Conservation (phyloP, 2,888 invertebrate species). For the Lacanobia oleracea region DNA sequence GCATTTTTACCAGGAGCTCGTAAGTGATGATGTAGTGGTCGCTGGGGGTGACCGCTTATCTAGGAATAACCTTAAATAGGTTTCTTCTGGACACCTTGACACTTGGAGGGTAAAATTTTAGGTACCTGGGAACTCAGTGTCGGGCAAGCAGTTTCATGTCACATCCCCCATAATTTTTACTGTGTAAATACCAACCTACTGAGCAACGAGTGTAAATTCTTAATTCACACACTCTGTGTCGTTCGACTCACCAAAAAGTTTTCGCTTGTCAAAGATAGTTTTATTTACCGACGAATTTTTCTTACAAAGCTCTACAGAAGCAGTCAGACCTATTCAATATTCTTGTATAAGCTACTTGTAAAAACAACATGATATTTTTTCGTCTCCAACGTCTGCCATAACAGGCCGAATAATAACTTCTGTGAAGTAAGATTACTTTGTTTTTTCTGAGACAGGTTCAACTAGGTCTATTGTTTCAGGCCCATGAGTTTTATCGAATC, state of each 20-base stretch:
- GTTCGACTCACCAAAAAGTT: not conserved
- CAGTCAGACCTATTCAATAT: not conserved
- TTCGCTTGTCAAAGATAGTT: not conserved
- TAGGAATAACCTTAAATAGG: too few relatives aligned
- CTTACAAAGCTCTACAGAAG: not conserved
- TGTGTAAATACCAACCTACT: too few relatives aligned
- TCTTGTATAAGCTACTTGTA: not conserved
- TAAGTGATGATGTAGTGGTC: too few relatives aligned
- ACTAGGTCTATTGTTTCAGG: constrained; percentile 39
- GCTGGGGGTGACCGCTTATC: too few relatives aligned
- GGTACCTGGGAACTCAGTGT: too few relatives aligned
- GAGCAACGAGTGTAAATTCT: too few relatives aligned
- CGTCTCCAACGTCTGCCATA: constrained; percentile 20
- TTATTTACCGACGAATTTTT: not conserved
- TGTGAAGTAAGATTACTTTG: constrained; percentile 49
- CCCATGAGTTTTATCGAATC: constrained; percentile 45
- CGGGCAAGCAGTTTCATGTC: too few relatives aligned
- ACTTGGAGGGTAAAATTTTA: too few relatives aligned
- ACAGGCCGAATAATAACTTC: constrained; percentile 34
- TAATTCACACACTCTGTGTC: too few relatives aligned
- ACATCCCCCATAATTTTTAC: too few relatives aligned
- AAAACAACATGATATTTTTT: constrained; percentile 27
- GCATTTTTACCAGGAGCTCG: too few relatives aligned
- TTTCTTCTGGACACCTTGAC: too few relatives aligned
- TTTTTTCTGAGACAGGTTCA: constrained; percentile 48